phyloP scores from a whole-genome alignment of 2,888 invertebrate species.

The Andrena trimmerana region DNA sequence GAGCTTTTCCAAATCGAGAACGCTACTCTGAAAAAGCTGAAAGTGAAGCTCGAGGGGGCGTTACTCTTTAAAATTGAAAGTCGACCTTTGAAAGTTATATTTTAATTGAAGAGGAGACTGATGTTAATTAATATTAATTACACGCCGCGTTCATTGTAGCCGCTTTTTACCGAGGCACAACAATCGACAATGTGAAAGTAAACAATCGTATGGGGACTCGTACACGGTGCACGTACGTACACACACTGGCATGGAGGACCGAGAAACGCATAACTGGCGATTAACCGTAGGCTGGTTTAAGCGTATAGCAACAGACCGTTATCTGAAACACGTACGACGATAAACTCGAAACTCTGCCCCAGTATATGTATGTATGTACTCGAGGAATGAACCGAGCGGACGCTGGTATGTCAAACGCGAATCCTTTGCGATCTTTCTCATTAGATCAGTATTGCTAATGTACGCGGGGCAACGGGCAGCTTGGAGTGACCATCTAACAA shows the following conservation, averaged over 20 bases:
- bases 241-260: slow-evolving; percentile 24
- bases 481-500: too few relatives aligned
- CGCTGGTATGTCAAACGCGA: neutral
- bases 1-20: neutral
- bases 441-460: neutral
- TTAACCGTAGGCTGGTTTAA: slow-evolving; percentile 54
- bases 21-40: too few relatives aligned
- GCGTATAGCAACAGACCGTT: slow-evolving; percentile 71
- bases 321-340: slow-evolving; percentile 62
- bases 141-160: neutral
- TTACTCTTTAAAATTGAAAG: slow-evolving; percentile 6
- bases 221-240: neutral
- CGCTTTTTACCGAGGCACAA: neutral
- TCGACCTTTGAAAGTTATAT: neutral
- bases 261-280: slow-evolving; percentile 51
- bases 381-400: slow-evolving; percentile 38
- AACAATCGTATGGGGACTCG: slow-evolving; percentile 29
- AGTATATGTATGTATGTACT: slow-evolving; percentile 27
- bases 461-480: too few relatives aligned
- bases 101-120: neutral
- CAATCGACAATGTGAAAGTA: slow-evolving; percentile 38
- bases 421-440: neutral
- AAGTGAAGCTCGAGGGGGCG: too few relatives aligned
- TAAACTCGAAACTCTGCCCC: slow-evolving; percentile 65
- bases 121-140: neutral